Percentiles rank a stretch among this genome's conserved stretches.
These are phyloP conservation scores for Heterotis niloticus DNA, from an alignment of 2,113 vertebrate species.

Conservation along the genomic window DNA sequence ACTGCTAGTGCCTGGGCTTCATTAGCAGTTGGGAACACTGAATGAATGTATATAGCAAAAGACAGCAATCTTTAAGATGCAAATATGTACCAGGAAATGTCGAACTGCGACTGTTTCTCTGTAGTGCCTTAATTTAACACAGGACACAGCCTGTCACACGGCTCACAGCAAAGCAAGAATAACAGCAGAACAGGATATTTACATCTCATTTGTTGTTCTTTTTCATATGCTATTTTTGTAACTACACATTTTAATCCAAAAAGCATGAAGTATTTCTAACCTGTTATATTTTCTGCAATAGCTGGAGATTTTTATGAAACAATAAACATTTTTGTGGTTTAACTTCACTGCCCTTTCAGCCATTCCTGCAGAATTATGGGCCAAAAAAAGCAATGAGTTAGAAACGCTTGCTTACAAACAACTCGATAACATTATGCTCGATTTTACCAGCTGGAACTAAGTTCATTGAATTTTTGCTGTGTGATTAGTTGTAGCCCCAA, in stretches of 20 bases:
- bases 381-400: too few species aligned
- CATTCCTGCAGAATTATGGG: too few species aligned
- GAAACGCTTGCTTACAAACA: too few species aligned
- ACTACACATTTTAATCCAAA: constrained; percentile 61
- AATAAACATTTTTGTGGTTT: too few species aligned
- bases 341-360: too few species aligned
- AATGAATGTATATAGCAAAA: constrained; percentile 2
- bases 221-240: constrained; percentile 48
- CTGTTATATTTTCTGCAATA: constrained; percentile 44
- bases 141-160: constrained; percentile 28
- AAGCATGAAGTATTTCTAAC: constrained; percentile 48
- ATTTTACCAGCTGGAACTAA: too few species aligned
- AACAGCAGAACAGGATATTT: constrained; percentile 46
- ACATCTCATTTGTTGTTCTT: constrained; percentile 35
- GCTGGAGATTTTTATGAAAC: neutral
- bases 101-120: neutral
- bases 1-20: constrained; percentile 38
- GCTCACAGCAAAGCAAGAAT: constrained; percentile 28
- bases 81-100: neutral
- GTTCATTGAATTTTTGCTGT: too few species aligned
- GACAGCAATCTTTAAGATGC: constrained; percentile 15
- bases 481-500: too few species aligned
- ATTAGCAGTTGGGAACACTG: constrained; percentile 3
- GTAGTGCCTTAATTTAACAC: constrained; percentile 47
- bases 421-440: too few species aligned